These are phyloP conservation scores for Malurus cyaneus DNA, from an alignment of 2,113 vertebrate species.

Conservation along the genomic window DNA sequence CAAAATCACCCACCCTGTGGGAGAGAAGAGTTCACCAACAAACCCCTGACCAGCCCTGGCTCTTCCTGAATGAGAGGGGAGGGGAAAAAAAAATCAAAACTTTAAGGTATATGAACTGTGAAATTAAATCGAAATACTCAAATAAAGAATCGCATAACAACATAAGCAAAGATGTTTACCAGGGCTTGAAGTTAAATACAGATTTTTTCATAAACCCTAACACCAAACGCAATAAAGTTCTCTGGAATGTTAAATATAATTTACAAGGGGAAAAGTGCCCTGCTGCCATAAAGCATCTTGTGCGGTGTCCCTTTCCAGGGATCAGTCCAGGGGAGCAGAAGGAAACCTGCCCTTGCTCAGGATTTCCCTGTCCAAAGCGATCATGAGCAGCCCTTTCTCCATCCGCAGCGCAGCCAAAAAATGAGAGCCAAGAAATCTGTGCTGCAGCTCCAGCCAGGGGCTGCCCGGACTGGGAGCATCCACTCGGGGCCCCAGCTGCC, in stretches of 20 bases:
- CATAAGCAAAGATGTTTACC: constrained; percentile 82
- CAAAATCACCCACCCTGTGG: neutral
- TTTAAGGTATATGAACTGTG: constrained; percentile 83
- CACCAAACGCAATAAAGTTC: constrained; percentile 75
- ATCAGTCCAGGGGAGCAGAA: neutral
- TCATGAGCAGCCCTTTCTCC: neutral
- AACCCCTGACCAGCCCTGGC: neutral
- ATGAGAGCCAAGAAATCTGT: neutral
- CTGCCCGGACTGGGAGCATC: neutral
- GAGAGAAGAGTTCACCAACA: neutral
- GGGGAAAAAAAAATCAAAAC: constrained; percentile 68
- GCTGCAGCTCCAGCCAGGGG: neutral
- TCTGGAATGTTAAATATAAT: constrained; percentile 81
- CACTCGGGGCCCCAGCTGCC: neutral
- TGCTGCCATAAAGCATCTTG: constrained; percentile 4
- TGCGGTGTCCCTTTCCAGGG: neutral
- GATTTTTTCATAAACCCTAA: constrained; percentile 78
- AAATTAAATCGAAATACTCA: constrained; percentile 83
- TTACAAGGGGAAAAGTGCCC: constrained; percentile 55
- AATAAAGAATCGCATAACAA: constrained; percentile 78
- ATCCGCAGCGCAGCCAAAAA: neutral
- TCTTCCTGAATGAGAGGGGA: constrained; percentile 40
- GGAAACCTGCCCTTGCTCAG: neutral
- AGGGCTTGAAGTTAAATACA: constrained; percentile 85
- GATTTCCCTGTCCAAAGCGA: constrained; percentile 3